Conservation (phyloP, 2,888 invertebrate species). For the Pollenia angustigena region DNA sequence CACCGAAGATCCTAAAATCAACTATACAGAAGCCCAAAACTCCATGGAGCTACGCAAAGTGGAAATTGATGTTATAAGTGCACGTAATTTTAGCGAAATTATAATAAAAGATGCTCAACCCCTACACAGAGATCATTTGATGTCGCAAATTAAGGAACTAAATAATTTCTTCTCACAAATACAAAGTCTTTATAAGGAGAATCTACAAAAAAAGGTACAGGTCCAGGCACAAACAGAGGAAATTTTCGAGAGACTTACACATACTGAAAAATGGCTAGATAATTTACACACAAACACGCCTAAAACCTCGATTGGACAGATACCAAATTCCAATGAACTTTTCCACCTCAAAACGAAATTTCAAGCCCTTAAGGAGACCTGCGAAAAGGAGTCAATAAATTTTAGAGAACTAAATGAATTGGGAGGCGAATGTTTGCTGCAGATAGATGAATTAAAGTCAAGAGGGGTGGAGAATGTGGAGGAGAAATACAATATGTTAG, state of each 20-base stretch:
- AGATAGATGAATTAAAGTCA: slow-evolving; percentile 85
- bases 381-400: slow-evolving; percentile 88
- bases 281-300: slow-evolving; percentile 87
- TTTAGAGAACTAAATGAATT: slow-evolving; percentile 89
- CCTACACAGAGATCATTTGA: slow-evolving; percentile 78
- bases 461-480: slow-evolving; percentile 78
- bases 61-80: slow-evolving; percentile 84
- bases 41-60: slow-evolving; percentile 82
- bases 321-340: slow-evolving; percentile 88
- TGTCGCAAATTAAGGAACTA: slow-evolving; percentile 79
- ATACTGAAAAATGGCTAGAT: slow-evolving; percentile 87
- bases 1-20: slow-evolving; percentile 5
- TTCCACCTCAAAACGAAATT: slow-evolving; percentile 90
- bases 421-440: slow-evolving; percentile 88
- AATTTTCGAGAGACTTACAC: slow-evolving; percentile 79
- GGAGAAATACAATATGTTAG: slow-evolving; percentile 86
- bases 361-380: slow-evolving; percentile 89
- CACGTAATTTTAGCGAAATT: slow-evolving; percentile 83
- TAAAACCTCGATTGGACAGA: slow-evolving; percentile 85
- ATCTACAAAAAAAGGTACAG: slow-evolving; percentile 79
- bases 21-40: slow-evolving; percentile 49
- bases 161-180: slow-evolving; percentile 81
- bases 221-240: slow-evolving; percentile 80
- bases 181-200: slow-evolving; percentile 79
- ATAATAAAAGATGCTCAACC: slow-evolving; percentile 82